Evolutionary conservation across 2,113 vertebrate genomes (phyloP), one percentile per base, ranked within the genome.

Genomic region (Poeciliopsis prolifica): DNA sequence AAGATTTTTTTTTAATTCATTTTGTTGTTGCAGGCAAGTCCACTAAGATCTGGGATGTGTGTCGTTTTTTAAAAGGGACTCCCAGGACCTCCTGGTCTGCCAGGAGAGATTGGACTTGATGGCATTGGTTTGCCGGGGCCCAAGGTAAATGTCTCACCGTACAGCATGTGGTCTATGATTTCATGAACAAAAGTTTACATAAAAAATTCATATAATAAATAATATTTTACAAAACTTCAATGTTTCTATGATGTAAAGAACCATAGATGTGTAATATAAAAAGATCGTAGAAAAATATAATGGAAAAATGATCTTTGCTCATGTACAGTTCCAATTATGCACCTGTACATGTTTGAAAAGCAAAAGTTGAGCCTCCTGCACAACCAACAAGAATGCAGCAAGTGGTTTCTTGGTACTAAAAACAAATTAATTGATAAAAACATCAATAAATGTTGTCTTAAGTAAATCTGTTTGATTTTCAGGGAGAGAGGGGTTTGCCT

Each of bases 81-180:
- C 65, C 91, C 81, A 0, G 97, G 96, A 68, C 75, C 87, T 70
- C 85, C 88, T 54, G 96, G 96, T 15, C 87, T 88, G 61, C 77
- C 75, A 0, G 96, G 97, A 88, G 95, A 96, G 76, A 48, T 58
- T 28, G 97, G 95, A 64, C 81, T 89, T 78, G 95, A 89, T 72
- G 95, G 95, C 0, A 2, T 88, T 30, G 96, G 96, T 77, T 94
- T 97, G 87, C 91, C 95, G 51, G 96, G 96, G 83, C 86, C 91
- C 79, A 98, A 97, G 94, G 97, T 97, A 75, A 90, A 73, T 28
- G n/a, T 78, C 2, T 44, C 10, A 37, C 35, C 14, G 28, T 28
- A 9, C 28, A 44, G 5, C 42, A 11, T 31, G 29, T n/a, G n/a
- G n/a, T n/a, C n/a, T n/a, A 33, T 37, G 35, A 12, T 37, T 37